Base-by-base conservation (phyloP, 1,140 invertebrate genomes). In the Mya arenaria region DNA sequence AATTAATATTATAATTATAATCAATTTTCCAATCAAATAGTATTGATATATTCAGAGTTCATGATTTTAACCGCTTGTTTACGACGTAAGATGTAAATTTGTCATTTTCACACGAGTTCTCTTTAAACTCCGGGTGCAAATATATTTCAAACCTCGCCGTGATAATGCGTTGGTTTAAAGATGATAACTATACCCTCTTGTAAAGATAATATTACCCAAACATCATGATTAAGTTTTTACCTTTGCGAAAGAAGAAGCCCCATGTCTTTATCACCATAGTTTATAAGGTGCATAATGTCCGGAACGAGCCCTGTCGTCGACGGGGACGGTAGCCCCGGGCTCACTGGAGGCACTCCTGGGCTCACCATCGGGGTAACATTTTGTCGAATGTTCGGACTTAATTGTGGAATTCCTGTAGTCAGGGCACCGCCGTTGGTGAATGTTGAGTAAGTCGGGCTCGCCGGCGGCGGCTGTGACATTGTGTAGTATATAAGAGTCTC, bases 241-340 rank as follows among this genome's bases (percentile, higher is more conserved):
- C 86, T 85, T 60, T 87, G 86, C 68, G 86, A 87, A 6, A 87
- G 77, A 4, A 87, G 80, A 32, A 87, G 83, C 32, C 86, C 86
- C 39, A 87, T 78, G 52, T 87, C 86, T 48, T 87, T 87, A 63
- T 87, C 86, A 32, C 86, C 86, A 69, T 87, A 87, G 60, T 87
- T 87, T 17, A 87, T 87, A 17, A 87, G 83, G 56, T 87, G 86
- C 82, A 85, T 87, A 17, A 87, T 85, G 41, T 82, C 79, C 1
- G 79, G 79, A 39, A 82, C 69, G 1, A 65, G 36, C 32, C 36
- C 52, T 25, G 78, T 41, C 10, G 55, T 65, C 32, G 25, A n/a
- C 19, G 79, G 79, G 71, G 68, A 62, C 34, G 60, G 44, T 10
- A 74, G 28, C 34, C 68, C 36, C 8, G 79, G 68, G 30, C 62